Conservation (phyloP, 2,888 invertebrate species). For the Syrphus vitripennis region DNA sequence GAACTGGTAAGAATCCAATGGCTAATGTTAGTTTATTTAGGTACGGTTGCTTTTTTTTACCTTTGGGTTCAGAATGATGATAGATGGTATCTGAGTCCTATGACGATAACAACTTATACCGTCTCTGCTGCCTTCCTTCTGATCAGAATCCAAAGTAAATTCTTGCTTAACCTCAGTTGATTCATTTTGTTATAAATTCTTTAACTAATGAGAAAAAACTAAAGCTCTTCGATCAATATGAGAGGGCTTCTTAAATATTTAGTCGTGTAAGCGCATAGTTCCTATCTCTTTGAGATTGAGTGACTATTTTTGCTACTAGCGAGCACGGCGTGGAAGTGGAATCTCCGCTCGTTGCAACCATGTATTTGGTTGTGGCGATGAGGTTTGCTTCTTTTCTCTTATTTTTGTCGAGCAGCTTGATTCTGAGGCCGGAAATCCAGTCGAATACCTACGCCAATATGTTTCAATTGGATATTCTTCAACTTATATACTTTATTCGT, state of each 20-base stretch:
- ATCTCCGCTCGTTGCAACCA: constrained; percentile 85
- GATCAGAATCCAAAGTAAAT: constrained; percentile 72
- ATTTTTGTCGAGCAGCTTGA: constrained; percentile 70
- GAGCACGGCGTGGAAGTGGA: constrained; percentile 79
- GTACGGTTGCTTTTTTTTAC: constrained; percentile 23
- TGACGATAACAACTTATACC: constrained; percentile 76
- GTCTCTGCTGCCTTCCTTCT: constrained; percentile 81
- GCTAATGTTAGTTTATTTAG: not conserved
- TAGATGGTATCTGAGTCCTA: constrained; percentile 79
- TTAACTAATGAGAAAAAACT: constrained; percentile 62
- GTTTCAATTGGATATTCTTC: constrained; percentile 24
- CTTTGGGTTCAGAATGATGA: constrained; percentile 77
- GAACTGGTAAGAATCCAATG: constrained; percentile 91
- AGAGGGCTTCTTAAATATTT: constrained; percentile 83
- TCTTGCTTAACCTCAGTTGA: constrained; percentile 5
- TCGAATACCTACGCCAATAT: constrained; percentile 67
- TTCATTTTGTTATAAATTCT: constrained; percentile 10
- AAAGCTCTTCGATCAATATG: constrained; percentile 87
- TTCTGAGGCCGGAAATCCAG: constrained; percentile 25
- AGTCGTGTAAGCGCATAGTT: constrained; percentile 80
- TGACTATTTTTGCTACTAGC: constrained; percentile 72
- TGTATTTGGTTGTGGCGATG: constrained; percentile 81
- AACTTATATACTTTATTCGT: constrained; percentile 51
- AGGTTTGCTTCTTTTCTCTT: constrained; percentile 84
- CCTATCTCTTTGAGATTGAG: constrained; percentile 69